Percentiles rank a stretch among this genome's conserved stretches.
phyloP scores from a whole-genome alignment of 1,140 invertebrate species.

The Mesaphorura yosii region DNA sequence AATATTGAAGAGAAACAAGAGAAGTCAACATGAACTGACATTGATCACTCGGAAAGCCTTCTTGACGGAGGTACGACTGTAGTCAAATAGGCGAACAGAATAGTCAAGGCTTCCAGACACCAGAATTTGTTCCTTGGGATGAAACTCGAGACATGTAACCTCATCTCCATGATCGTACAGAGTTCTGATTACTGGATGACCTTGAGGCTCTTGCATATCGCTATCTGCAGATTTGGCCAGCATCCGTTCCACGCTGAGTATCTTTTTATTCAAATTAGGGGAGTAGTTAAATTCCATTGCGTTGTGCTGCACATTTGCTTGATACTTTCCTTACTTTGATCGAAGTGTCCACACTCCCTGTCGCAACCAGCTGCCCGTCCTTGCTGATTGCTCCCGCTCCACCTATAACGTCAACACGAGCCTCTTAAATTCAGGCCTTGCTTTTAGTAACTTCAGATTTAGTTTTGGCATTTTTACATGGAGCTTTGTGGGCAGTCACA shows the following conservation, averaged over 20 bases:
- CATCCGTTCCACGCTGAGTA: slow-evolving; percentile 95
- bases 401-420: no score
- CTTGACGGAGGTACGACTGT: slow-evolving; percentile 93
- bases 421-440: slow-evolving; percentile 88
- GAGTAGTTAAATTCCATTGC: background rate
- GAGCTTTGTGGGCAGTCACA: slow-evolving; percentile 95
- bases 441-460: slow-evolving; percentile 51
- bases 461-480: slow-evolving; percentile 51
- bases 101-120: slow-evolving; percentile 70
- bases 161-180: slow-evolving; percentile 98
- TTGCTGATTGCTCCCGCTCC: slow-evolving; percentile 86
- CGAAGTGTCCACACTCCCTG: slow-evolving; percentile 93
- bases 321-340: slow-evolving; percentile 61
- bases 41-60: slow-evolving; percentile 90
- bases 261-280: slow-evolving; percentile 45
- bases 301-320: background rate
- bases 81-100: slow-evolving; percentile 93
- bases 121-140: slow-evolving; percentile 49
- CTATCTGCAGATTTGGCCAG: slow-evolving; percentile 76
- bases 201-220: slow-evolving; percentile 65
- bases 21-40: slow-evolving; percentile 32
- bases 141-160: slow-evolving; percentile 92
- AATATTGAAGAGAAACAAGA: background rate
- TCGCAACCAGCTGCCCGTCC: slow-evolving; percentile 93
- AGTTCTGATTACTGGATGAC: slow-evolving; percentile 94